Percentiles rank a stretch among this genome's conserved stretches.
phyloP scores from a whole-genome alignment of 1,140 invertebrate species.

The Lepidurus arcticus region DNA sequence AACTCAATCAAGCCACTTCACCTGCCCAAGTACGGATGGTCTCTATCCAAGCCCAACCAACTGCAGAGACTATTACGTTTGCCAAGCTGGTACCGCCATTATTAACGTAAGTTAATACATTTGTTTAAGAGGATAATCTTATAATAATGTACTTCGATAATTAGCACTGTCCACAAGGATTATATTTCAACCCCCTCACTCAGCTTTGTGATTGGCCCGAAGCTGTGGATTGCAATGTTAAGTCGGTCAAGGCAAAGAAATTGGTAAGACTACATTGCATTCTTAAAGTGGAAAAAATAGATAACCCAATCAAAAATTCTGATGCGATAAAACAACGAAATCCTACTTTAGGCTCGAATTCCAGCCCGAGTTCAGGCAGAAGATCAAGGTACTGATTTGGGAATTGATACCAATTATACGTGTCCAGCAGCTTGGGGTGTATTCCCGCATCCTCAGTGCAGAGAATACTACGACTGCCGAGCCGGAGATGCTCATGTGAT shows the following conservation, averaged over 20 bases:
- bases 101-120: constrained; percentile 27
- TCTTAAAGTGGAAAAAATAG: background rate
- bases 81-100: constrained; percentile 16
- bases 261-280: background rate
- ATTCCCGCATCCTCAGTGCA: background rate
- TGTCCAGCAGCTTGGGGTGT: constrained; percentile 26
- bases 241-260: background rate
- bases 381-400: background rate
- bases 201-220: background rate
- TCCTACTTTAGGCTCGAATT: background rate
- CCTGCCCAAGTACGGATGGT: constrained; percentile 29
- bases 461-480: constrained; percentile 28
- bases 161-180: constrained; percentile 7
- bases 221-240: constrained; percentile 2
- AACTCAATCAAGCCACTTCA: background rate
- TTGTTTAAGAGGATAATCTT: background rate
- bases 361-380: background rate
- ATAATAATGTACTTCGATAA: background rate
- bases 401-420: constrained; percentile 1
- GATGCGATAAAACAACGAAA: background rate
- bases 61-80: constrained; percentile 27
- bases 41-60: constrained; percentile 1
- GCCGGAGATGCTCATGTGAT: constrained; percentile 29
- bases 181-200: constrained; percentile 20
- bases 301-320: background rate